Base-by-base conservation (phyloP, 2,888 invertebrate genomes). In the Emesis castigata region DNA sequence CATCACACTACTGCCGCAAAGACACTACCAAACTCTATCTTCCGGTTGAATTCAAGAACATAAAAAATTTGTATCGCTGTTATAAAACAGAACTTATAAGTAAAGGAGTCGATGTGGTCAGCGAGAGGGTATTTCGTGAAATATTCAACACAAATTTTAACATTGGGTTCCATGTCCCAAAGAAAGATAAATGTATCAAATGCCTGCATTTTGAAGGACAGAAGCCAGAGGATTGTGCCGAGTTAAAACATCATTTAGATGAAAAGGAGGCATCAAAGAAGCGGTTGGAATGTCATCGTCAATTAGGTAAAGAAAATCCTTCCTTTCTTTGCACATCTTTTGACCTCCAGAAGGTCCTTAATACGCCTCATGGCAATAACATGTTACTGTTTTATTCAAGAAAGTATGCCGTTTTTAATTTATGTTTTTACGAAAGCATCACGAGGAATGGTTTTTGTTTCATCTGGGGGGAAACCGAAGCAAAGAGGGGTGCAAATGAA, bases 1-100 rank as follows among this genome's bases (percentile, higher is more conserved):
- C 26, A 26, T 87, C 87, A 3, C 86, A 87, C 68, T 85, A 87
- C 68, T 85, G 84, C 58, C 77, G 88, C 2, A 20, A 84, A 48
- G 84, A 84, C 58, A 69, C 73, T 8, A 73, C 71, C 29, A 61
- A 39, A 65, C 9, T 80, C 1, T 83, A 81, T 53, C 56, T 83
- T 2, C 73, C 81, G 4, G 11, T 22, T 2, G 81, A 81, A 73
- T 72, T 61, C 14, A 81, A 81, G 74, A 81, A 83, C 65, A 9
- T 78, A 18, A 48, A 64, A 11, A 81, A 68, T 18, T 16, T 85
- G n/a, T 86, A 86, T 48, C 56, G 31, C 18, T 34, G 73, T 62
- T 85, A 87, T 66, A 83, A 84, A 72, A 20, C 78, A 26, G 20
- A 69, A 16, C 29, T 18, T 9, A 18, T 16, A 8, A 39, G 22